Percentiles rank a stretch among this genome's conserved stretches.
Evolutionary conservation across 1,140 invertebrate species (phyloP).

Genomic region (Ptiloglossa arizonensis): DNA sequence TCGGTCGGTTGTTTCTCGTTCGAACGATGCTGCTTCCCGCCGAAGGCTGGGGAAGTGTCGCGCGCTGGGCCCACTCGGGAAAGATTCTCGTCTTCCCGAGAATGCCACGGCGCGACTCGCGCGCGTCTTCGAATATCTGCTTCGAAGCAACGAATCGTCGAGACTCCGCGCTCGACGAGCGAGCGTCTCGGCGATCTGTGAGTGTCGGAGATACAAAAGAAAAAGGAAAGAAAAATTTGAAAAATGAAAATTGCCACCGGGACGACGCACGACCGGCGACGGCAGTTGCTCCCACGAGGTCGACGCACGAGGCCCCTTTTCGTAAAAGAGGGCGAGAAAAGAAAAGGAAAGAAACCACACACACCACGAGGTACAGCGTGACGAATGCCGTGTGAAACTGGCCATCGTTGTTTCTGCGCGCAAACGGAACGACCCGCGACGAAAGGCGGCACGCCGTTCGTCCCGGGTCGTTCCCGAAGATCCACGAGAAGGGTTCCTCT

Average conservation of each 20-base stretch:
- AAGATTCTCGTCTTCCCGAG: no score
- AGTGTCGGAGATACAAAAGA: no score
- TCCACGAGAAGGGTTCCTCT: constrained; percentile 48
- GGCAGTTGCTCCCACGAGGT: constrained; percentile 2
- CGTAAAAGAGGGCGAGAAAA: no score
- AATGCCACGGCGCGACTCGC: constrained; percentile 42
- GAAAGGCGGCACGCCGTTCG: constrained; percentile 46
- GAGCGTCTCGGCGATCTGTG: no score
- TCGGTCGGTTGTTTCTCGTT: background rate
- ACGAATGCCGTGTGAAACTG: constrained; percentile 40
- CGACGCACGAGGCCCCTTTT: background rate
- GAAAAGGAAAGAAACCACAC: no score
- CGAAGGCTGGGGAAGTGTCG: no score
- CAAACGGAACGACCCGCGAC: constrained; percentile 50
- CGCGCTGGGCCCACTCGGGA: no score
- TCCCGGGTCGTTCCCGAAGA: constrained; percentile 51
- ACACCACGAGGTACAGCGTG: constrained; percentile 15
- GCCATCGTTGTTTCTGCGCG: constrained; percentile 39
- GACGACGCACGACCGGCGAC: constrained; percentile 22
- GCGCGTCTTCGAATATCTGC: background rate
- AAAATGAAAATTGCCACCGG: background rate
- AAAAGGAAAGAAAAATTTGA: no score
- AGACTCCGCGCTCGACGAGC: background rate
- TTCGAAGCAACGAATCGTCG: constrained; percentile 8
- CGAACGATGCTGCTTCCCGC: background rate